Base-by-base conservation (phyloP, 2,797 vertebrate genomes). In the Eulemur albifrons region DNA sequence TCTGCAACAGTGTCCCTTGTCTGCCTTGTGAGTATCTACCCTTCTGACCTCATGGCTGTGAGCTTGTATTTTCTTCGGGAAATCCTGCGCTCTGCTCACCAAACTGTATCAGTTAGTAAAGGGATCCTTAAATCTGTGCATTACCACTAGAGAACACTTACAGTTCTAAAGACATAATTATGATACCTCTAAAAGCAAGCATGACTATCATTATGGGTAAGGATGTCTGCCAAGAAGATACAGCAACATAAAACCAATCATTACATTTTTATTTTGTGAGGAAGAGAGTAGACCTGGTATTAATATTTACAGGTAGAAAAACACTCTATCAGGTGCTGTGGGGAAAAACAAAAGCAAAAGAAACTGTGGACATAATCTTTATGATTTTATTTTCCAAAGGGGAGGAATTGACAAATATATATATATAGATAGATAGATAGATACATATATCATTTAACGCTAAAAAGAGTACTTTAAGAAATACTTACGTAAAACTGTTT, bases 141-240 rank as follows among this genome's bases (percentile, higher is more conserved):
- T 76, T 89, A 89, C 54, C 11, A 43, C 82, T 86, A 65, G 95
- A 76, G 70, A 95, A 87, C 43, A 75, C 20, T 96, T 95, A 91
- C 70, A 83, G 87, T 94, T 97, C 48, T 94, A 96, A 96, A 80
- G 83, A 50, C 43, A 79, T 92, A 87, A 84, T 94, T 95, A 84
- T 93, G 75, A 95, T 32, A 83, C 45, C 83, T 97, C 75, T 96
- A 50, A 94, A 95, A 91, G n/a, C 38, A 88, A 91, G 54, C 77
- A 32, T 80, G 77, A 35, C 69, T 86, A 38, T 86, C 40, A 61
- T 97, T 95, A 89, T 87, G 59, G 75, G 25, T 94, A 90, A 90
- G 45, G 40, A 82, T 86, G 79, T 77, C 83, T 92, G 76, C 94
- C 90, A 90, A 93, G 40, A 94, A 96, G 57, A 90, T 79, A 88